These are phyloP conservation scores for Pangasius krempfi DNA, from an alignment of 2,797 vertebrate species.

Conservation along the genomic window DNA sequence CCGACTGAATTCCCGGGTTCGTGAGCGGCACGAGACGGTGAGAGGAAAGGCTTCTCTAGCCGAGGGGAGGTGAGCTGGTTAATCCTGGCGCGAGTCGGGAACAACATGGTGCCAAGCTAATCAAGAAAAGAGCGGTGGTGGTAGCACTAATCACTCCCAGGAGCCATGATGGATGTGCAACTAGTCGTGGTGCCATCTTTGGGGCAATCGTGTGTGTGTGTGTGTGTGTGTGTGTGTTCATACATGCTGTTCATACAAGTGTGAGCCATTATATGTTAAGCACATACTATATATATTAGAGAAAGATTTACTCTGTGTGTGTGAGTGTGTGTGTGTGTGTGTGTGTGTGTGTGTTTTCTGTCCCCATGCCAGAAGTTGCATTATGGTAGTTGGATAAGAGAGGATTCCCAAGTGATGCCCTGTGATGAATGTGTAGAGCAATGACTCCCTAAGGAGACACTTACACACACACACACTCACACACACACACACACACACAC, in stretches of 20 bases:
- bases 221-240: conserved; percentile 14
- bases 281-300: conserved; percentile 33
- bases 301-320: conserved; percentile 12
- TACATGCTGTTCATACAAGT: neutral
- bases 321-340: conserved; percentile 3
- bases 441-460: conserved; percentile 26
- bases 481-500: neutral
- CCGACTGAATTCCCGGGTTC: neutral
- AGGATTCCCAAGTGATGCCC: conserved; percentile 56
- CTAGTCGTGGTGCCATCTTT: conserved; percentile 60
- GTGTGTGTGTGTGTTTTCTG: conserved; percentile 55
- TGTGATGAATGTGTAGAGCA: conserved; percentile 31
- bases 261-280: conserved; percentile 6
- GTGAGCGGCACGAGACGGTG: neutral
- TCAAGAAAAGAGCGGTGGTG: conserved; percentile 78
- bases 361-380: conserved; percentile 76
- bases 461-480: neutral
- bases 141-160: conserved; percentile 48
- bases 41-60: neutral
- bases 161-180: conserved; percentile 71
- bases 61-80: neutral
- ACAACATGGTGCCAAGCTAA: conserved; percentile 76
- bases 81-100: conserved; percentile 65
- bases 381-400: conserved; percentile 73
- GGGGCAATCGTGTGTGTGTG: conserved; percentile 35